These are phyloP conservation scores for Drosophila pseudotalamancana DNA, from an alignment of 2,888 invertebrate genomes.

Conservation along the genomic window DNA sequence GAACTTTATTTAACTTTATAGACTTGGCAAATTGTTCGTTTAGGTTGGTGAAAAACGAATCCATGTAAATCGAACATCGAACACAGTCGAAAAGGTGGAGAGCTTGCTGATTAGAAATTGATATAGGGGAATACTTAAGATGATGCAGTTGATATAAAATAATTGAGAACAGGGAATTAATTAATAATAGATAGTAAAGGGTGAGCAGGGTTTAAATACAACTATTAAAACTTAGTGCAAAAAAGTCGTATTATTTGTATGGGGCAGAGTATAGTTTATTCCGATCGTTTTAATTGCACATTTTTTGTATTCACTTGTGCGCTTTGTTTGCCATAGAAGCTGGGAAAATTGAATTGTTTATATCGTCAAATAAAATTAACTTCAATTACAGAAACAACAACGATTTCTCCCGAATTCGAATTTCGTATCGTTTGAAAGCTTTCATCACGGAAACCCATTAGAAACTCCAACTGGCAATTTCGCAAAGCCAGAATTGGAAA, in stretches of 20 bases:
- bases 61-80: conserved; percentile 25
- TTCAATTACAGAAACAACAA: conserved; percentile 39
- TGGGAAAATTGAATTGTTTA: conserved; percentile 48
- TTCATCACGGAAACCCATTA: conserved; percentile 48
- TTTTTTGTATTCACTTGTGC: background rate
- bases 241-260: too few species aligned
- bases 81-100: conserved; percentile 1
- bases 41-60: conserved; percentile 3
- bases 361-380: conserved; percentile 44
- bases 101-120: too few species aligned
- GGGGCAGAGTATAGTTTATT: too few species aligned
- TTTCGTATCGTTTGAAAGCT: conserved; percentile 11
- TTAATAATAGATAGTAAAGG: too few species aligned
- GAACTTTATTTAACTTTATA: conserved; percentile 9
- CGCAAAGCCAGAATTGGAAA: conserved; percentile 41
- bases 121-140: too few species aligned
- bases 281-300: background rate
- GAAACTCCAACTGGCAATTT: conserved; percentile 47
- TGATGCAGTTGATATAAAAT: too few species aligned
- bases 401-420: background rate
- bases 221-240: too few species aligned
- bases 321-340: conserved; percentile 2
- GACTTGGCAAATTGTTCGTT: conserved; percentile 53
- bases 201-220: too few species aligned
- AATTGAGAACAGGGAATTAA: too few species aligned